These are phyloP conservation scores for Nymphalis polychloros DNA, from an alignment of 2,888 invertebrate species.

Conservation along the genomic window DNA sequence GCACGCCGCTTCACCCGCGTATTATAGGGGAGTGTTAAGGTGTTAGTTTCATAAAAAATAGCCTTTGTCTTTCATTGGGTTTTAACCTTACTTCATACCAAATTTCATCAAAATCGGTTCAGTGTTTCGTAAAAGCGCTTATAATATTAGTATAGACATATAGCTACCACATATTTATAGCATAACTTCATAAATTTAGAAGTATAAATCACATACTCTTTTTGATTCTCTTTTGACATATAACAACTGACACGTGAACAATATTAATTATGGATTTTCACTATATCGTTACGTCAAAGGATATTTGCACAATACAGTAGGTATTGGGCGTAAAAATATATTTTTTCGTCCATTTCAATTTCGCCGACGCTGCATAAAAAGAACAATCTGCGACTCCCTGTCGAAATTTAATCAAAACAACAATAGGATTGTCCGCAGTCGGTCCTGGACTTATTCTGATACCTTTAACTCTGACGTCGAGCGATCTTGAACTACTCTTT, in stretches of 20 bases:
- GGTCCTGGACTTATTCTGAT: slow-evolving; percentile 52
- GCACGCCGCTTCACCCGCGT: too few relatives aligned
- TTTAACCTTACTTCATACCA: too few relatives aligned
- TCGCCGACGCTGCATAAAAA: slow-evolving; percentile 53
- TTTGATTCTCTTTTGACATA: neutral
- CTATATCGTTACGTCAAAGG: slow-evolving; percentile 22
- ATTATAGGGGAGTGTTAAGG: too few relatives aligned
- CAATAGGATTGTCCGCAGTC: slow-evolving; percentile 53
- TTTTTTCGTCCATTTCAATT: slow-evolving; percentile 52
- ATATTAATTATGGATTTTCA: slow-evolving; percentile 21
- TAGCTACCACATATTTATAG: too few relatives aligned
- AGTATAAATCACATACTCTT: neutral
- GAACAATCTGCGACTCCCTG: slow-evolving; percentile 66
- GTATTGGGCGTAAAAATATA: slow-evolving; percentile 49
- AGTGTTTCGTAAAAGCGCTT: too few relatives aligned
- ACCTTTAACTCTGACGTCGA: neutral
- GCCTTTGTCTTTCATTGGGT: too few relatives aligned
- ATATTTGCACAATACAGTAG: slow-evolving; percentile 29
- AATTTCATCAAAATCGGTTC: too few relatives aligned
- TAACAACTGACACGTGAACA: slow-evolving; percentile 13
- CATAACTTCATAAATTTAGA: neutral
- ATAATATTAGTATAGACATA: too few relatives aligned
- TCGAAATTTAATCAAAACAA: slow-evolving; percentile 78
- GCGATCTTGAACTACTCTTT: neutral
- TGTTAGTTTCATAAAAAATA: too few relatives aligned